Base-by-base conservation (phyloP, 2,113 vertebrate species). In the Sinocyclocheilus grahami region DNA sequence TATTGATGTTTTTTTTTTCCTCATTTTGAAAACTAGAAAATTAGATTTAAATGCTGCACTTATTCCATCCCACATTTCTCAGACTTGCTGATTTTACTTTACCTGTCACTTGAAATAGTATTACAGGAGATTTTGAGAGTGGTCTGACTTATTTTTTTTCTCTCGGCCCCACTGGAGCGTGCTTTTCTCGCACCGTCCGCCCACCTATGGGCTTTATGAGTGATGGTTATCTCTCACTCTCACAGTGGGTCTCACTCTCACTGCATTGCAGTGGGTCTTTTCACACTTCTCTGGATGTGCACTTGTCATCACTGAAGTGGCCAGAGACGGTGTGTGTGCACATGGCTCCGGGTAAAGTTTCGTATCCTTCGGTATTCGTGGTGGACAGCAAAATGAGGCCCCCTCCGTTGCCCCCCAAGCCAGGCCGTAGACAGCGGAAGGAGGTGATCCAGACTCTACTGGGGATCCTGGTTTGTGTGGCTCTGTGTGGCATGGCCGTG, bases 321-420 rank as follows among this genome's bases (percentile, higher is more conserved):
- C 5, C 39, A 55, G 51, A 79, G 81, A 72, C 78, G 5, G 9
- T 39, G 10, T 24, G 46, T 74, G 6, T 20, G 46, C 76, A 5
- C 72, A 94, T 94, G 95, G 88, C 90, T 5, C 83, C 91, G 0
- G 16, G 46, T 0, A 60, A 63, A 18, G 55, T 37, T 0, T 63
- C 72, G 6, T 85, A 83, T 39, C 94, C 95, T 1, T 92, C 94
- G 0, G 93, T 95, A 62, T 96, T 92, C 3, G 89, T 94, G 78
- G 95, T 97, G 92, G 95, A 97, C 10, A 89, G 91, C 72, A 75
- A 88, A 4, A 86, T 71, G 27, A 89, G 71, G 0, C 30, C 78
- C 39, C 94, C 95, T 0, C 84, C 88, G 3, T 62, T 95, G 27
- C 93, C 89, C 0, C 93, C 91, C 5, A 89, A 89, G 33, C 55